Conservation (phyloP, 2,888 invertebrate species). For the Merodon equestris region DNA sequence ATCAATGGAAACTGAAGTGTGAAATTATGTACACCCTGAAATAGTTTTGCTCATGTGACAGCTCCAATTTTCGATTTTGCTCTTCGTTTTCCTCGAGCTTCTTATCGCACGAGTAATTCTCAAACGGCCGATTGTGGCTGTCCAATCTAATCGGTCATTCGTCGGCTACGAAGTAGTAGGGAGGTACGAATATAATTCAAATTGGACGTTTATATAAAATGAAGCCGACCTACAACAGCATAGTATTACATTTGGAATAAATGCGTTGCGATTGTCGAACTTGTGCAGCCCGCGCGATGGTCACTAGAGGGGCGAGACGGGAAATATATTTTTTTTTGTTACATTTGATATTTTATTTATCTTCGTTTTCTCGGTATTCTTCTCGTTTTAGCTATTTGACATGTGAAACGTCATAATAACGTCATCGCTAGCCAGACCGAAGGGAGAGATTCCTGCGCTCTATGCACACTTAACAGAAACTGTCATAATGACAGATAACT, state of each 20-base stretch:
- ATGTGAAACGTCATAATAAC: slow-evolving; percentile 42
- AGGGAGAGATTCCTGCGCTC: slow-evolving; percentile 41
- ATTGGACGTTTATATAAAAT: too few species aligned
- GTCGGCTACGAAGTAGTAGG: too few species aligned
- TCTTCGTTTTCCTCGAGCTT: neutral
- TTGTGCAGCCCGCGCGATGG: too few species aligned
- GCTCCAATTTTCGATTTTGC: neutral
- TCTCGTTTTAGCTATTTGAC: slow-evolving; percentile 10
- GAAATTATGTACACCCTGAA: slow-evolving; percentile 32
- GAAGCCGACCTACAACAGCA: too few species aligned
- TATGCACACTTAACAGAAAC: slow-evolving; percentile 18
- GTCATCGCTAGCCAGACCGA: slow-evolving; percentile 13
- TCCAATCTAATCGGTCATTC: slow-evolving; percentile 20
- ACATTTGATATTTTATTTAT: slow-evolving; percentile 32
- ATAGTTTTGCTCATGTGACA: slow-evolving; percentile 18
- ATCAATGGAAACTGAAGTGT: slow-evolving; percentile 36
- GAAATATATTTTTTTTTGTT: neutral
- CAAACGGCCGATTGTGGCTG: slow-evolving; percentile 7
- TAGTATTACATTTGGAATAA: too few species aligned
- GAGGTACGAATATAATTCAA: too few species aligned
- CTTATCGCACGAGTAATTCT: neutral
- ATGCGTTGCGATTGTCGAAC: too few species aligned
- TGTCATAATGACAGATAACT: slow-evolving; percentile 45
- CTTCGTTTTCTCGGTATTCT: slow-evolving; percentile 1
- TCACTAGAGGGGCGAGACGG: too few species aligned